phyloP scores from a whole-genome alignment of 2,888 invertebrate genomes.

The Patella ulyssiponensis region DNA sequence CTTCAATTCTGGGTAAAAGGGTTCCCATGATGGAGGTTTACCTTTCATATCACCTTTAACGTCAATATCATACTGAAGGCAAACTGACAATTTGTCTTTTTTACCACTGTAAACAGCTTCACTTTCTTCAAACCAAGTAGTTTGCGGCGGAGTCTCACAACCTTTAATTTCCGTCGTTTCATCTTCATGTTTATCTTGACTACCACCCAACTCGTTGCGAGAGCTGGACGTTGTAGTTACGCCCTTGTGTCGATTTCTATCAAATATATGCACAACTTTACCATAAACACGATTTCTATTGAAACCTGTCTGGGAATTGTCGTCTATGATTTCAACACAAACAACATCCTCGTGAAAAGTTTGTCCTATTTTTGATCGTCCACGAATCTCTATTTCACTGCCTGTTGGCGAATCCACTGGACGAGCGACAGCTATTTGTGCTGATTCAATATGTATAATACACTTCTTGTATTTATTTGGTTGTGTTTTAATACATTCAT shows the following conservation, averaged over 20 bases:
- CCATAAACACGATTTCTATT: slow-evolving; percentile 25
- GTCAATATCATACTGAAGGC: slow-evolving; percentile 7
- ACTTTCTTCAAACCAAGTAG: background rate
- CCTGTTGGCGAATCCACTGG: background rate
- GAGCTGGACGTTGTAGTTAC: no score
- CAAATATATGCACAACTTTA: slow-evolving; percentile 41
- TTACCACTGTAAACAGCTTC: background rate
- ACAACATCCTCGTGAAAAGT: slow-evolving; percentile 36
- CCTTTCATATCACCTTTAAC: background rate
- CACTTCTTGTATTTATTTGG: slow-evolving; percentile 29
- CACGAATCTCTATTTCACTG: slow-evolving; percentile 30
- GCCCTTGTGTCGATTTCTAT: slow-evolving; percentile 10
- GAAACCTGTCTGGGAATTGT: slow-evolving; percentile 6
- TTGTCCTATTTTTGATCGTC: slow-evolving; percentile 37
- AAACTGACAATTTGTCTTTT: background rate
- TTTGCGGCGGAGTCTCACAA: background rate
- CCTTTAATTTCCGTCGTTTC: no score
- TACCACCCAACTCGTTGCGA: no score
- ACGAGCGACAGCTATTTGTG: slow-evolving; percentile 25
- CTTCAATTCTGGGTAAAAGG: slow-evolving; percentile 11
- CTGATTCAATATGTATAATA: slow-evolving; percentile 27
- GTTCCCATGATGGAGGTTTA: background rate
- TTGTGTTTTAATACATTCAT: background rate
- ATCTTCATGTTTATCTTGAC: no score
- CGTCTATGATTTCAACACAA: slow-evolving; percentile 31